phyloP scores from a whole-genome alignment of 2,888 invertebrate species.

The Hypolimnas misippus region DNA sequence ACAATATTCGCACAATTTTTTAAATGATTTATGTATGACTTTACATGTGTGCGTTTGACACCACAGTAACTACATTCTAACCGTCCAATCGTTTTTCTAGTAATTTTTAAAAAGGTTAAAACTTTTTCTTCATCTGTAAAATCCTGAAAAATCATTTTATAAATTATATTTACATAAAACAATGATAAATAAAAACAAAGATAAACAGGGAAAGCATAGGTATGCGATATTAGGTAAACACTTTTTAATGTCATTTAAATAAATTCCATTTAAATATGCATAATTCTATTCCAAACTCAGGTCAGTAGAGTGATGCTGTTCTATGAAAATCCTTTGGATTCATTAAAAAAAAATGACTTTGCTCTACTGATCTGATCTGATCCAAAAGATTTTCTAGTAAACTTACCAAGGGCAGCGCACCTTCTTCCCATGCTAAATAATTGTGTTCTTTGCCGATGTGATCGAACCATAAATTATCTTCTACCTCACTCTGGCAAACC shows the following conservation, averaged over 20 bases:
- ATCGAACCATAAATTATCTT: slow-evolving; percentile 47
- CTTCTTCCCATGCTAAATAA: slow-evolving; percentile 56
- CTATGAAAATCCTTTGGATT: no score
- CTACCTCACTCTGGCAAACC: slow-evolving; percentile 40
- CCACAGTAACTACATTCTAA: slow-evolving; percentile 53
- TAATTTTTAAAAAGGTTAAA: slow-evolving; percentile 48
- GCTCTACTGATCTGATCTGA: no score
- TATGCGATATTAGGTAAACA: no score
- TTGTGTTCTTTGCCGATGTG: slow-evolving; percentile 54
- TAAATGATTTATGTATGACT: slow-evolving; percentile 52
- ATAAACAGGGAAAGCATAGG: no score
- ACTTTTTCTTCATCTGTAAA: slow-evolving; percentile 46
- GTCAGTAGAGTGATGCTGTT: no score
- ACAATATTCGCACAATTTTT: slow-evolving; percentile 48
- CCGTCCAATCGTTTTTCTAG: slow-evolving; percentile 46
- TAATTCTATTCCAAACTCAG: no score
- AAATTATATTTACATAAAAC: no score
- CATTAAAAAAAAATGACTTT: no score
- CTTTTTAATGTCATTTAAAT: no score
- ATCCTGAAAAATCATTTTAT: slow-evolving; percentile 41
- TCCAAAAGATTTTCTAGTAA: no score
- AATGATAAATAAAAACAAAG: no score
- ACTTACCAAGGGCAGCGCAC: slow-evolving; percentile 50
- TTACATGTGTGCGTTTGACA: slow-evolving; percentile 45
- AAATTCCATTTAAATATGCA: no score